These are phyloP conservation scores for Drosophila lacteicornis DNA, from an alignment of 1,140 invertebrate species.

Conservation along the genomic window DNA sequence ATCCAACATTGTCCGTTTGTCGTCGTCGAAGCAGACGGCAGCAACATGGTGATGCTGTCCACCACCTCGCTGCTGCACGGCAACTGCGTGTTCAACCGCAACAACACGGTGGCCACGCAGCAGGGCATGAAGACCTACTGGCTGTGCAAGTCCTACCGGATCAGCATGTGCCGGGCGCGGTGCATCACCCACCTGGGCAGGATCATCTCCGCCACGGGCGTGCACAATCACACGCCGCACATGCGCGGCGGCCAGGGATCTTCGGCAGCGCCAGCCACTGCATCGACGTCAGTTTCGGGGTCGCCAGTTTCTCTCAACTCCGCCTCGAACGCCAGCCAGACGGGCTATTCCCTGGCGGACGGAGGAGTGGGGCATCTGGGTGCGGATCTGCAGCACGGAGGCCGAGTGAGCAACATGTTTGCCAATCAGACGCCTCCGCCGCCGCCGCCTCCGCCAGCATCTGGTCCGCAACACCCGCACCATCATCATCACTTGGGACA, in stretches of 20 bases:
- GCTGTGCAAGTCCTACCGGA: slow-evolving; percentile 84
- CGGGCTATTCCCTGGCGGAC: slow-evolving; percentile 54
- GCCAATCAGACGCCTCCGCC: slow-evolving; percentile 52
- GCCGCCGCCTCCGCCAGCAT: slow-evolving; percentile 32
- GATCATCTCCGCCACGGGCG: slow-evolving; percentile 83
- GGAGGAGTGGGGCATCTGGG: slow-evolving; percentile 40
- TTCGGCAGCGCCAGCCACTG: not conserved
- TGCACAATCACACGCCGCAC: slow-evolving; percentile 84
- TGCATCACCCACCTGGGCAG: slow-evolving; percentile 84
- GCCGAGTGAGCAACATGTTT: slow-evolving; percentile 49
- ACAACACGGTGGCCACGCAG: slow-evolving; percentile 84
- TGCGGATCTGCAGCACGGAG: slow-evolving; percentile 55
- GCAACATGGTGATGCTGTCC: slow-evolving; percentile 84
- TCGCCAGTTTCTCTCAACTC: slow-evolving; percentile 41
- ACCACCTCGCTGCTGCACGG: slow-evolving; percentile 84
- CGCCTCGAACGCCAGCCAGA: slow-evolving; percentile 50
- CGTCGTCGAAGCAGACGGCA: slow-evolving; percentile 62
- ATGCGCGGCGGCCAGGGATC: slow-evolving; percentile 66
- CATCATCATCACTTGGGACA: slow-evolving; percentile 69
- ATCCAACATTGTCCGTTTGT: slow-evolving; percentile 78
- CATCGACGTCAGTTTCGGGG: slow-evolving; percentile 22
- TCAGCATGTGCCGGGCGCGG: slow-evolving; percentile 84
- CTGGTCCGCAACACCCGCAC: slow-evolving; percentile 56
- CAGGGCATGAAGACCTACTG: slow-evolving; percentile 85
- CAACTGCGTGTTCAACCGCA: slow-evolving; percentile 84